Percentiles rank a stretch among this genome's conserved stretches.
Evolutionary conservation across 2,888 invertebrate species (phyloP).

Genomic region (Thumatha senex): DNA sequence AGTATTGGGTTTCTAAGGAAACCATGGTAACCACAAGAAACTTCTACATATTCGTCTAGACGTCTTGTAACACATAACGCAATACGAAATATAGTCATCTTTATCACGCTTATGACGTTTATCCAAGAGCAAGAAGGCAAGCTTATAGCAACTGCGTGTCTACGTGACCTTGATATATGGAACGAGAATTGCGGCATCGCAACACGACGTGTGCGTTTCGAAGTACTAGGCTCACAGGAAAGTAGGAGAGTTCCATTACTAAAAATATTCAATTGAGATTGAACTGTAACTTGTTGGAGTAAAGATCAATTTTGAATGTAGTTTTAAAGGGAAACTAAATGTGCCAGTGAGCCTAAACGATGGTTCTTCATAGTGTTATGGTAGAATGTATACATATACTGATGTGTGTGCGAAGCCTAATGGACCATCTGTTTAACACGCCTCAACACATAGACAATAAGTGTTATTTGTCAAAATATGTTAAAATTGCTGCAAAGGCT

Average conservation of each 20-base stretch:
- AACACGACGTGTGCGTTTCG: slow-evolving; percentile 66
- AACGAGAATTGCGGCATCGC: slow-evolving; percentile 55
- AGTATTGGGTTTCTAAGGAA: slow-evolving; percentile 39
- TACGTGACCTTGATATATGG: slow-evolving; percentile 74
- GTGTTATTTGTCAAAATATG: background rate
- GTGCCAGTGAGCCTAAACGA: slow-evolving; percentile 29
- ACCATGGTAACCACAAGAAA: slow-evolving; percentile 64
- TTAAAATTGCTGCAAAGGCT: background rate
- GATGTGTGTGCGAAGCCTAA: slow-evolving; percentile 32
- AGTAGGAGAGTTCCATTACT: slow-evolving; percentile 38
- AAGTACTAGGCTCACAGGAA: slow-evolving; percentile 70
- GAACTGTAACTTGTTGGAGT: slow-evolving; percentile 15
- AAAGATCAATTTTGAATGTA: slow-evolving; percentile 23
- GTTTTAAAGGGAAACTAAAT: slow-evolving; percentile 27
- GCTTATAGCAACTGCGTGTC: slow-evolving; percentile 52
- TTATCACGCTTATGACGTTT: slow-evolving; percentile 40
- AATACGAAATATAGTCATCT: slow-evolving; percentile 42
- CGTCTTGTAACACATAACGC: slow-evolving; percentile 33
- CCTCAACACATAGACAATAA: slow-evolving; percentile 20
- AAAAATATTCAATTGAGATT: slow-evolving; percentile 21
- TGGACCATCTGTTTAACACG: slow-evolving; percentile 42
- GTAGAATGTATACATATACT: slow-evolving; percentile 23
- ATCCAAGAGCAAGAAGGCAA: slow-evolving; percentile 50
- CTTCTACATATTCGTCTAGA: slow-evolving; percentile 63
- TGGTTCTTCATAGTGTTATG: slow-evolving; percentile 35